Conservation (phyloP, 2,888 invertebrate species). For the Agrochola litura region DNA sequence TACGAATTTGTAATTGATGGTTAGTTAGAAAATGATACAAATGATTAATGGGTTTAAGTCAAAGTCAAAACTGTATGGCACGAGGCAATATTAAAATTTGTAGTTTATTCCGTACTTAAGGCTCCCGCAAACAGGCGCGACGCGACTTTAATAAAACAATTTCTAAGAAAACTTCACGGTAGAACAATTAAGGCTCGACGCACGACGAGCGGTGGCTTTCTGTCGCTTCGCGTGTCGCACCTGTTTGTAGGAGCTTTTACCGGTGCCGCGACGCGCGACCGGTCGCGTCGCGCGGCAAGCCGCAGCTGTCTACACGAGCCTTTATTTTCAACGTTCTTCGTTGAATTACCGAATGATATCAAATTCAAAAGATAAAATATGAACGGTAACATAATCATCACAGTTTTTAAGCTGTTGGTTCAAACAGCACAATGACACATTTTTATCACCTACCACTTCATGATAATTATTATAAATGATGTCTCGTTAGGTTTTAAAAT, state of each 20-base stretch:
- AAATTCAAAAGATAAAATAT: not conserved
- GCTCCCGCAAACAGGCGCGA: no score
- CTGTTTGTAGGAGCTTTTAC: no score
- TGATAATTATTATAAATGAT: not conserved
- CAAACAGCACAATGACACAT: not conserved
- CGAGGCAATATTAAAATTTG: conserved; percentile 1
- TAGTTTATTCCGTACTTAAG: not conserved
- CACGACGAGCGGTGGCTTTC: no score
- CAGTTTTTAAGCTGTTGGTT: not conserved
- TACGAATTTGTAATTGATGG: conserved; percentile 31
- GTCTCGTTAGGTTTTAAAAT: not conserved
- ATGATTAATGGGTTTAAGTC: conserved; percentile 24
- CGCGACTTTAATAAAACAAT: no score
- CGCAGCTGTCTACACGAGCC: no score
- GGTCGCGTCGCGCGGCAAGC: no score
- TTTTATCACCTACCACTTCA: not conserved
- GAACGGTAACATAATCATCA: not conserved
- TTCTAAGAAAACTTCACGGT: no score
- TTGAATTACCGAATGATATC: not conserved
- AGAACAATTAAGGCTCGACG: no score
- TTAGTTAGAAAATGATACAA: conserved; percentile 32
- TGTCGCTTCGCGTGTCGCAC: no score
- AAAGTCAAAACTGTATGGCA: conserved; percentile 1
- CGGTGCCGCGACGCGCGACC: no score
- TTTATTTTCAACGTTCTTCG: not conserved